Evolutionary conservation across 1,140 invertebrate genomes (phyloP).

Genomic region (Tetramorium simillimum): DNA sequence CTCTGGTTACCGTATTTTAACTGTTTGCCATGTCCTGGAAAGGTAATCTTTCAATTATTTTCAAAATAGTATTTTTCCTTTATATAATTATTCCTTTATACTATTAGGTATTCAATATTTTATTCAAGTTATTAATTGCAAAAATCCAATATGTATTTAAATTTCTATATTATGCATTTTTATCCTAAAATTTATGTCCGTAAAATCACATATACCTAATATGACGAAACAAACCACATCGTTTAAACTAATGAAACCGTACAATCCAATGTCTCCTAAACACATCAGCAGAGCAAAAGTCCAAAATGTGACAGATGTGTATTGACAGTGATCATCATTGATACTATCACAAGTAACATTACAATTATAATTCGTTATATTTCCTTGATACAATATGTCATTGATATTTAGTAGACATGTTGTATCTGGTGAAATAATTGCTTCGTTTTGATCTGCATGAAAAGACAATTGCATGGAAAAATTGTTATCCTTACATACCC

Average conservation of each 20-base stretch:
- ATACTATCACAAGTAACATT: slow-evolving; percentile 70
- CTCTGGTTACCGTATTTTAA: slow-evolving; percentile 91
- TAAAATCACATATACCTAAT: slow-evolving; percentile 86
- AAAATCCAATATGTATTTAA: too few species aligned
- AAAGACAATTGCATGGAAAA: too few species aligned
- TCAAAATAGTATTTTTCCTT: background rate
- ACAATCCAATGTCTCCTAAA: slow-evolving; percentile 77
- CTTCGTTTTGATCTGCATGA: too few species aligned
- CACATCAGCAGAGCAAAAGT: too few species aligned
- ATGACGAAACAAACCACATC: slow-evolving; percentile 93
- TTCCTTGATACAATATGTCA: slow-evolving; percentile 39
- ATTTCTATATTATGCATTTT: too few species aligned
- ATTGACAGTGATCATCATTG: slow-evolving; percentile 81
- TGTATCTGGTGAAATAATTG: too few species aligned
- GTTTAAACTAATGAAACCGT: slow-evolving; percentile 89
- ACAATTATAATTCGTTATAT: slow-evolving; percentile 56
- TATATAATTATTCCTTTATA: too few species aligned
- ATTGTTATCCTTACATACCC: too few species aligned
- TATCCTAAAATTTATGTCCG: background rate
- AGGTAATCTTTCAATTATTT: background rate
- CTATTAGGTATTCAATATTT: background rate
- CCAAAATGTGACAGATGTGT: slow-evolving; percentile 89
- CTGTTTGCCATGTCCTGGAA: slow-evolving; percentile 86
- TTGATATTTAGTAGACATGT: slow-evolving; percentile 69
- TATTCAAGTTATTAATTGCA: too few species aligned